Percentiles rank a stretch among this genome's conserved stretches.
Evolutionary conservation across 2,113 vertebrate species (phyloP).

Genomic region (Elachura formosa): DNA sequence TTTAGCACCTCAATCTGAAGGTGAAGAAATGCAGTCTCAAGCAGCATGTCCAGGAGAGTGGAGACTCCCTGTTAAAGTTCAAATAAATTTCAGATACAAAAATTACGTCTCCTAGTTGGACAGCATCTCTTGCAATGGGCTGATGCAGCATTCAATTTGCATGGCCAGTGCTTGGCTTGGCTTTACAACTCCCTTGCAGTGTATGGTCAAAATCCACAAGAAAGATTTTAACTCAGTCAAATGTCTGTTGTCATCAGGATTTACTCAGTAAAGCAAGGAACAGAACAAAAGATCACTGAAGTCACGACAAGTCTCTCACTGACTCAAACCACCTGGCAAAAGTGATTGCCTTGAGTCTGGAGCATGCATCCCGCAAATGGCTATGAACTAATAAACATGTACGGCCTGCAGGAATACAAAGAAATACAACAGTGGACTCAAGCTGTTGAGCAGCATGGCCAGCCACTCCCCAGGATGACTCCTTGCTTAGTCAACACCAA

Average conservation of each 20-base stretch:
- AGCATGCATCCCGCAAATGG: neutral
- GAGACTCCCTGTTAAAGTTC: neutral
- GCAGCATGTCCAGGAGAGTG: neutral
- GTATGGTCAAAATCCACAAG: neutral
- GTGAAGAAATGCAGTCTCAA: neutral
- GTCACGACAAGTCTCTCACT: neutral
- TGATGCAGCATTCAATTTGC: neutral
- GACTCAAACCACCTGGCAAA: neutral
- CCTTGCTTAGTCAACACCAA: neutral
- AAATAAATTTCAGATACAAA: neutral
- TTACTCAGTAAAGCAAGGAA: neutral
- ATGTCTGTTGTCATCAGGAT: neutral
- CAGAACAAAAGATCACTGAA: neutral
- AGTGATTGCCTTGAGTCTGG: neutral
- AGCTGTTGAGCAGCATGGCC: neutral
- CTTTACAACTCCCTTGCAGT: neutral
- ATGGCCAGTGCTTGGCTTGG: neutral
- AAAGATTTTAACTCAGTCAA: neutral
- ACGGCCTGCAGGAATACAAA: neutral
- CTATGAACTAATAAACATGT: conserved; percentile 12
- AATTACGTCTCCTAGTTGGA: neutral
- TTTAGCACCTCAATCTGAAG: neutral
- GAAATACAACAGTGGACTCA: neutral
- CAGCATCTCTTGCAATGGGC: neutral
- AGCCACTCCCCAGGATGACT: neutral